Conservation (phyloP, 2,797 vertebrate species). For the Fistularia tabacaria region DNA sequence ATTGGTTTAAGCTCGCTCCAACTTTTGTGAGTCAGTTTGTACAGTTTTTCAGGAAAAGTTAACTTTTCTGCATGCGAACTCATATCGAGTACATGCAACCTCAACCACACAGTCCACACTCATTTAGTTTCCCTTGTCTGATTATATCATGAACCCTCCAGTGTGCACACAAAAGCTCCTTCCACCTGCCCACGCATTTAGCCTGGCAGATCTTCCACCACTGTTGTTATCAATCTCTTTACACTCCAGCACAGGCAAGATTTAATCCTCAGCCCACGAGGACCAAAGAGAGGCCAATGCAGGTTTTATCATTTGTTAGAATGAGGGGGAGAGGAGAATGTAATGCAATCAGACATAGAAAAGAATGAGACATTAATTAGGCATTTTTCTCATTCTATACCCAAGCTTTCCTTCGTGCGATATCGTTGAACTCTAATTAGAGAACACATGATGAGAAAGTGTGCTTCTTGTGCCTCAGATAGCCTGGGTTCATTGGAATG, state of each 20-base stretch:
- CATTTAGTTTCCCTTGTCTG: conserved; percentile 5
- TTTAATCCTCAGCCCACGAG: conserved; percentile 48
- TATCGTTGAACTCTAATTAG: conserved; percentile 72
- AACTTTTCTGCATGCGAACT: conserved; percentile 9
- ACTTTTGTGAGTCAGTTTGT: too few species aligned
- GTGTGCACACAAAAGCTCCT: conserved; percentile 23
- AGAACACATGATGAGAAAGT: conserved; percentile 58
- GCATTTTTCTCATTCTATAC: conserved; percentile 64
- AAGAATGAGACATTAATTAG: conserved; percentile 73
- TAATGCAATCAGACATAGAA: conserved; percentile 50
- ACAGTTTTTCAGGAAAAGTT: neutral
- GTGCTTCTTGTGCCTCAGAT: conserved; percentile 63
- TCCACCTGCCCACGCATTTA: conserved; percentile 51
- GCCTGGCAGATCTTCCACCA: conserved; percentile 40
- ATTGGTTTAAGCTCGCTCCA: too few species aligned
- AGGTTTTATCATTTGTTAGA: conserved; percentile 60
- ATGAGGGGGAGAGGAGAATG: conserved; percentile 34
- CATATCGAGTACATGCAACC: conserved; percentile 9
- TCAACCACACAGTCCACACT: conserved; percentile 10
- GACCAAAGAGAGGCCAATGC: conserved; percentile 49
- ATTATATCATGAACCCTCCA: conserved; percentile 3
- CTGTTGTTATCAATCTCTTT: conserved; percentile 64
- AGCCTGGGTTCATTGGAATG: conserved; percentile 54
- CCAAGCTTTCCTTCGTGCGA: conserved; percentile 52
- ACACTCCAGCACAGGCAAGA: conserved; percentile 44